Evolutionary conservation across 2,113 vertebrate species (phyloP).

Genomic region (Atractosteus spatula): DNA sequence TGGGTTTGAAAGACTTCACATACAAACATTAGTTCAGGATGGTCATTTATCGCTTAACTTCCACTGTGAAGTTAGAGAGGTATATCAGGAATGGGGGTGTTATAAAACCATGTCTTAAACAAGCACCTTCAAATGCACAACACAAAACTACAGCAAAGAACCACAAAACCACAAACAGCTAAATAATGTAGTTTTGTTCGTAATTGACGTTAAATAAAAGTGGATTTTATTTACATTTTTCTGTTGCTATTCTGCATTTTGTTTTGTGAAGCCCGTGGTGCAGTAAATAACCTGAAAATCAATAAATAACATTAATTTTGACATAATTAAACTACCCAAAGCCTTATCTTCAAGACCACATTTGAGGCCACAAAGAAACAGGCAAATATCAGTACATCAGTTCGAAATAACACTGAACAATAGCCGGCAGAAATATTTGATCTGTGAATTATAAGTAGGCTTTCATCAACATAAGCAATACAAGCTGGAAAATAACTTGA

Average conservation of each 20-base stretch:
- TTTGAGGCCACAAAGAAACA: not conserved
- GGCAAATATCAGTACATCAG: not conserved
- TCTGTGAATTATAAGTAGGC: constrained; percentile 18
- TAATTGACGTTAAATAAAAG: too few species aligned
- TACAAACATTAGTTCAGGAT: not conserved
- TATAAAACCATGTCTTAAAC: not conserved
- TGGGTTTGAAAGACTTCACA: not conserved
- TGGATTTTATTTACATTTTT: too few species aligned
- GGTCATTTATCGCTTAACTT: not conserved
- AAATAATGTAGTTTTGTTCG: too few species aligned
- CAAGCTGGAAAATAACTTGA: constrained; percentile 30
- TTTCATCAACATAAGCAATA: constrained; percentile 31
- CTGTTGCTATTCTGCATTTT: too few species aligned
- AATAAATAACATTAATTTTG: not conserved
- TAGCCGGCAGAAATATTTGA: not conserved
- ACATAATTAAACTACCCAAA: not conserved
- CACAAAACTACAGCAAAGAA: too few species aligned
- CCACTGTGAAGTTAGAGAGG: not conserved
- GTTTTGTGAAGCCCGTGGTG: too few species aligned
- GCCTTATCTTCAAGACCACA: not conserved
- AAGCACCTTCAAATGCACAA: not conserved
- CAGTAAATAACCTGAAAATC: not conserved
- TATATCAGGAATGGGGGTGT: not conserved
- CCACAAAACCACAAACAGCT: too few species aligned
- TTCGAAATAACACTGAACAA: constrained; percentile 2